Evolutionary conservation across 1,140 invertebrate genomes (phyloP).

Genomic region (Hyles vespertilio): DNA sequence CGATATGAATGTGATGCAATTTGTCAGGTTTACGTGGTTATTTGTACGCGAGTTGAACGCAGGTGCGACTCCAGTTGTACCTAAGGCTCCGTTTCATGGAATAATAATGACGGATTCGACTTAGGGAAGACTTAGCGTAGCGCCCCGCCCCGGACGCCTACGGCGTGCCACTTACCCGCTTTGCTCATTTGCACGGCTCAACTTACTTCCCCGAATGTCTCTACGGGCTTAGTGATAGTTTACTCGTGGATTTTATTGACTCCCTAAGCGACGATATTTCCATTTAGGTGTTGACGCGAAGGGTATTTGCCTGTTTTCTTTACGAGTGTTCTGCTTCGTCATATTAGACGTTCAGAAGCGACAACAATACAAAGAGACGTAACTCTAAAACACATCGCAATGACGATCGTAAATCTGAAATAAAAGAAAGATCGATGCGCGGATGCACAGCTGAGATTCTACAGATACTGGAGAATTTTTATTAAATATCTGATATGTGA

Average conservation of each 20-base stretch:
- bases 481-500: constrained; percentile 48
- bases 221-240: constrained; percentile 8
- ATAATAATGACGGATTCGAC: constrained; percentile 61
- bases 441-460: constrained; percentile 31
- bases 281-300: neutral
- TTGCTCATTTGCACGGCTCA: constrained; percentile 27
- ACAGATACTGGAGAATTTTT: constrained; percentile 29
- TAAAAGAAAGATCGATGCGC: constrained; percentile 25
- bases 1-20: constrained; percentile 57
- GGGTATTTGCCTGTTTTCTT: no score
- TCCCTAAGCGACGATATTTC: neutral
- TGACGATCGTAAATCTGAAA: constrained; percentile 17
- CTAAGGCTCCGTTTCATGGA: constrained; percentile 34
- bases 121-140: constrained; percentile 42
- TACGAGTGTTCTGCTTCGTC: neutral
- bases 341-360: neutral
- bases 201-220: constrained; percentile 18
- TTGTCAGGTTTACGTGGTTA: constrained; percentile 60
- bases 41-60: constrained; percentile 44
- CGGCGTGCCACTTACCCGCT: constrained; percentile 12
- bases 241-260: constrained; percentile 5
- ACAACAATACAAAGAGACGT: neutral
- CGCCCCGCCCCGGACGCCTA: constrained; percentile 4
- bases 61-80: constrained; percentile 31
- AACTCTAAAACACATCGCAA: constrained; percentile 12